A percentile compares a stretch with the other conserved stretches of the same genome.
Evolutionary conservation across 2,113 vertebrate genomes (phyloP).

Genomic region (Phalacrocorax pelagicus): DNA sequence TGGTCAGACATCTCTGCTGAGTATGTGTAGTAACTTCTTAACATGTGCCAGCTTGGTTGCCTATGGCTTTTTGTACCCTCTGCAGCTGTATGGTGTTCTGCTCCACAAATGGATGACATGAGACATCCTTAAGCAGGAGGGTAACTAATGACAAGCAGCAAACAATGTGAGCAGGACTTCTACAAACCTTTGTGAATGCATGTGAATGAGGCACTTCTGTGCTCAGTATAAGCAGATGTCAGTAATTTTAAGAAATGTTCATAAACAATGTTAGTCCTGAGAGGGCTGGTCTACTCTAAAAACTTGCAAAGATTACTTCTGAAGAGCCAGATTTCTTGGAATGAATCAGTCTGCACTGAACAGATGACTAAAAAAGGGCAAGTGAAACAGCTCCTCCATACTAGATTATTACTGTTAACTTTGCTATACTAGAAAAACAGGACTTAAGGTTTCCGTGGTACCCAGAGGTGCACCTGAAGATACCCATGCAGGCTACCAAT

Average conservation of each 20-base stretch:
- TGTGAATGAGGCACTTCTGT: background rate
- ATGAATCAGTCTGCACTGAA: background rate
- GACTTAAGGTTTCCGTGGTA: rapidly evolving
- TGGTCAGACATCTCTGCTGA: background rate
- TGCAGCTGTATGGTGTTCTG: background rate
- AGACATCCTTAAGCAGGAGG: background rate
- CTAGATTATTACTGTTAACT: background rate
- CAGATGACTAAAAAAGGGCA: background rate
- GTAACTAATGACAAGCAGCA: background rate
- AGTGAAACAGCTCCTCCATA: background rate
- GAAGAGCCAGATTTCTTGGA: background rate
- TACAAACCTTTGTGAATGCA: background rate
- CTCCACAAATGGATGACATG: rapidly evolving
- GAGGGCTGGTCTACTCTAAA: background rate
- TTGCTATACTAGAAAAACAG: background rate
- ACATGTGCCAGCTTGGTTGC: rapidly evolving
- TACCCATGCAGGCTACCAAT: no score
- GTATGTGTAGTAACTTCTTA: background rate
- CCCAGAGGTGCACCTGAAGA: background rate
- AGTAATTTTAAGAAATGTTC: background rate
- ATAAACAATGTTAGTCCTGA: background rate
- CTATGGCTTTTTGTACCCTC: rapidly evolving
- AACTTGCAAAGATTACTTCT: background rate
- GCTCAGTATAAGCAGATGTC: background rate
- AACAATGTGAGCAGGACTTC: background rate